Evolutionary conservation across 2,888 invertebrate species (phyloP).

Genomic region (Vannuccia rotundouncinata): DNA sequence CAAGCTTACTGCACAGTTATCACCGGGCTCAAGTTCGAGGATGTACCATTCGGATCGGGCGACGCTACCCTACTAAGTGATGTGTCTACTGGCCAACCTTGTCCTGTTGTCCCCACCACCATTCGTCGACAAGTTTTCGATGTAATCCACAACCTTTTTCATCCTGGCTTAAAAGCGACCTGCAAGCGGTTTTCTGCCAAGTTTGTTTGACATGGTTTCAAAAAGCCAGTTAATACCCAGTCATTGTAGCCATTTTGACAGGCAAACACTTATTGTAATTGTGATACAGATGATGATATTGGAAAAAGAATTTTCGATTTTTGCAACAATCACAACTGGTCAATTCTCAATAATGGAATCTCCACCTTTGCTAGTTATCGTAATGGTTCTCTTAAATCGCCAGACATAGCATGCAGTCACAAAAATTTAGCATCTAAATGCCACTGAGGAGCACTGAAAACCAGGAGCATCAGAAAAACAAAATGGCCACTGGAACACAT

Average conservation of each 20-base stretch:
- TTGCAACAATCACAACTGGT: not conserved
- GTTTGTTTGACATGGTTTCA: not conserved
- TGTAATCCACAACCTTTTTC: conserved; percentile 28
- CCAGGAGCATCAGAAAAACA: not conserved
- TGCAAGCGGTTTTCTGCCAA: not conserved
- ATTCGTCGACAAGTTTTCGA: conserved; percentile 23
- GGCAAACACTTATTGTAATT: too few species aligned
- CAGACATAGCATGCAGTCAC: not conserved
- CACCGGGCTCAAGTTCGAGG: conserved; percentile 19
- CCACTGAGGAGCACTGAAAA: not conserved
- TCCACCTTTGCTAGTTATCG: not conserved
- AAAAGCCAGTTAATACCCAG: not conserved
- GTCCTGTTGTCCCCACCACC: conserved; percentile 39
- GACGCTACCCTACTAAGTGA: conserved; percentile 30
- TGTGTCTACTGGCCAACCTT: conserved; percentile 34
- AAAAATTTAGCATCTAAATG: not conserved
- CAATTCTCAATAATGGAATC: not conserved
- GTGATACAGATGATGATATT: not conserved
- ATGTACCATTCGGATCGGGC: not conserved
- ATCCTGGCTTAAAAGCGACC: conserved; percentile 24
- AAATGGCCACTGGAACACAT: not conserved
- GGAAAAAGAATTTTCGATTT: not conserved
- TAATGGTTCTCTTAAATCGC: not conserved
- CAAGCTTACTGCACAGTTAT: conserved; percentile 31
- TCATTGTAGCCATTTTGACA: too few species aligned